phyloP scores from a whole-genome alignment of 1,140 invertebrate genomes.

The Drosophila punjabiensis region DNA sequence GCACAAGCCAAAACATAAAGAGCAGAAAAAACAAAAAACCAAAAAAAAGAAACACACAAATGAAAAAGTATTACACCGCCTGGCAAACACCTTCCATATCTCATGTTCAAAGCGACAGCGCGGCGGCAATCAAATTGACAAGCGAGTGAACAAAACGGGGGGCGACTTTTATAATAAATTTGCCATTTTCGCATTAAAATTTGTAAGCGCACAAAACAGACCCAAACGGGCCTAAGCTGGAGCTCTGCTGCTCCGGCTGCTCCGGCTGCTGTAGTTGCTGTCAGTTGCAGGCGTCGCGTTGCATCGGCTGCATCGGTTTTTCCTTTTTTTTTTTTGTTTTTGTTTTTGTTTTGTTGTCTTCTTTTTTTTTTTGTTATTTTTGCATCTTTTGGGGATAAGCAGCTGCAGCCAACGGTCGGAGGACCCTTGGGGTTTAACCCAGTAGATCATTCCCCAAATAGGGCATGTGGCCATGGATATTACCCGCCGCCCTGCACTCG shows the following conservation, averaged over 20 bases:
- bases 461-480: slow-evolving; percentile 56
- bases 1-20: slow-evolving; percentile 23
- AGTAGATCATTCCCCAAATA: background rate
- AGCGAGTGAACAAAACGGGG: slow-evolving; percentile 74
- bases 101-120: slow-evolving; percentile 72
- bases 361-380: background rate
- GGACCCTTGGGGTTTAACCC: background rate
- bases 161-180: slow-evolving; percentile 77
- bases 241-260: slow-evolving; percentile 4
- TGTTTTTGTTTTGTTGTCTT: background rate
- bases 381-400: slow-evolving; percentile 1
- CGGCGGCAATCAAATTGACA: slow-evolving; percentile 76
- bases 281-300: slow-evolving; percentile 39
- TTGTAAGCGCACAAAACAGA: slow-evolving; percentile 70
- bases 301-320: slow-evolving; percentile 40
- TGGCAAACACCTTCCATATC: slow-evolving; percentile 78
- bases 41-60: slow-evolving; percentile 20
- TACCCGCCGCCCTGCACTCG: slow-evolving; percentile 58
- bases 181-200: slow-evolving; percentile 84
- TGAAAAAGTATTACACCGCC: slow-evolving; percentile 69
- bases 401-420: background rate
- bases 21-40: slow-evolving; percentile 2
- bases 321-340: background rate
- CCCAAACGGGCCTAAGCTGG: slow-evolving; percentile 26
- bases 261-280: slow-evolving; percentile 1